A percentile compares a stretch with the other conserved stretches of the same genome.
These are phyloP conservation scores for Tursiops truncatus DNA, from an alignment of 2,113 vertebrate genomes.

Conservation along the genomic window DNA sequence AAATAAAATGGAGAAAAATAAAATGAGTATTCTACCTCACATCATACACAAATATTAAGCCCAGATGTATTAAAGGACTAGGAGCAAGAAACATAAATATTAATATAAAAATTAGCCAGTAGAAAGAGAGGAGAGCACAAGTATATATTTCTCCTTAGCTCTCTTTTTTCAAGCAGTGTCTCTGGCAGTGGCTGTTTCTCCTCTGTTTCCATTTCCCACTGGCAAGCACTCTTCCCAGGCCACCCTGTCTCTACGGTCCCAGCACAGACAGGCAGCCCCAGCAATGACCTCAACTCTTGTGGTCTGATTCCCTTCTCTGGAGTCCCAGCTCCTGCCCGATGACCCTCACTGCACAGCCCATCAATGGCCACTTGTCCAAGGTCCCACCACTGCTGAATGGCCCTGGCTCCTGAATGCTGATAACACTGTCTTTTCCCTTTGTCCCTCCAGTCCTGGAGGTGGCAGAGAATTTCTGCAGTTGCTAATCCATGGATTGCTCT, in stretches of 20 bases:
- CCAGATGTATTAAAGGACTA: not conserved
- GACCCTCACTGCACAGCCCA: not conserved
- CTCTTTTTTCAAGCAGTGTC: not conserved
- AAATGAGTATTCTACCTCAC: not conserved
- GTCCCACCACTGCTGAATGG: not conserved
- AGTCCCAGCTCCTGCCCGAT: not conserved
- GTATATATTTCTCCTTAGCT: not conserved
- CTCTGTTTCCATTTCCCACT: not conserved
- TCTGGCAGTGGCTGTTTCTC: too few species aligned
- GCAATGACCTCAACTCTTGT: not conserved
- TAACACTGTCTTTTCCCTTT: not conserved
- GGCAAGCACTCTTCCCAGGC: not conserved
- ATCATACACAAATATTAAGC: not conserved
- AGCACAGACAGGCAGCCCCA: not conserved
- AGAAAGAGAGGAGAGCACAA: not conserved
- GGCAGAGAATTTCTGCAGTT: not conserved
- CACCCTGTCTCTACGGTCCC: too few species aligned
- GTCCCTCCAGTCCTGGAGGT: not conserved
- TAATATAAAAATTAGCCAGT: not conserved
- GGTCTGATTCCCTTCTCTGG: not conserved
- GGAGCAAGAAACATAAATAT: not conserved
- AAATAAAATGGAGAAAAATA: not conserved
- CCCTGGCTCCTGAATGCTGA: not conserved
- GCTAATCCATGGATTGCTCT: not conserved
- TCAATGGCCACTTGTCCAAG: not conserved